Evolutionary conservation across 2,888 invertebrate genomes (phyloP), one percentile per base, ranked within the genome.

Genomic region (Podotricha telesiphe): DNA sequence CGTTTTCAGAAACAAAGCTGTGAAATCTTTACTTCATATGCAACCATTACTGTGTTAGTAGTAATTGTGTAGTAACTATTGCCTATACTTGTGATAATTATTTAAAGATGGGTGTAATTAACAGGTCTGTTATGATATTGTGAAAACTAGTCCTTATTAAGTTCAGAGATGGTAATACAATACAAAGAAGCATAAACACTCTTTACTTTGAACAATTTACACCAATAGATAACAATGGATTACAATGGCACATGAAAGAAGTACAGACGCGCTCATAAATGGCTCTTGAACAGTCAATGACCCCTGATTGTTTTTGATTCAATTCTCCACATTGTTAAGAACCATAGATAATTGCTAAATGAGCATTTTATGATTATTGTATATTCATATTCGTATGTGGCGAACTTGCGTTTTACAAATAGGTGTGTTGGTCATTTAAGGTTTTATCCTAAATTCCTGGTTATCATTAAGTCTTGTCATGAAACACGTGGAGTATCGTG

Each of bases 181-280:
- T 53, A 70, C 79, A 88, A 89, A 88, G 81, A 76, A 78, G 73
- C 76, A 75, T 75, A 45, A 78, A 76, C 77, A 75, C 75, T 78
- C 76, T 86, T 83, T 82, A 80, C 85, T 80, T 82, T 81, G 79
- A 82, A 82, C 82, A 83, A 80, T 86, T 85, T 85, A 83, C 82
- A 82, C 80, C 77, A 78, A 77, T 78, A 80, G 75, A 77, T 80
- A 82, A 82, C 85, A 86, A 84, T 86, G 80, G 70, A 76, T 78
- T 82, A 85, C 84, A 85, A 86, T 85, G 78, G 78, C 75, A 79
- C 77, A 80, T 82, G 82, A 86, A 88, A 85, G 86, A 87, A 81
- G 80, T 79, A 87, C 82, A 81, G 79, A 70, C 79, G 80, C 72
- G 81, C 75, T 79, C 84, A 80, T 77, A 85, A 88, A 82, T 81